Evolutionary conservation across 1,140 invertebrate species (phyloP), one percentile per base, ranked within the genome.

Genomic region (Pectinophora gossypiella): DNA sequence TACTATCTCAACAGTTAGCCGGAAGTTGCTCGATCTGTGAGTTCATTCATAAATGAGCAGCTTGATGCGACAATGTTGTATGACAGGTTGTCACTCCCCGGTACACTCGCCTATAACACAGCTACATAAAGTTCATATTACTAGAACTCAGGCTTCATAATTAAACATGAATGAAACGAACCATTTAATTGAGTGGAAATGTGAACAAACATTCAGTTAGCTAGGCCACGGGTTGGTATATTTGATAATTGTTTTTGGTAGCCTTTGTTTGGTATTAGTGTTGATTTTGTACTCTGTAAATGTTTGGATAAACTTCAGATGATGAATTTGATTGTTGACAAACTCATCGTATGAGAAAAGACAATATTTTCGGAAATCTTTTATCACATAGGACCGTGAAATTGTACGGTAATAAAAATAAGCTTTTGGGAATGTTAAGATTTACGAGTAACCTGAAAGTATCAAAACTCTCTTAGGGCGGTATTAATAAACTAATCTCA

Each of bases 1-100:
- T 85, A 87, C 84, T 87, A 87, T 85, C 84, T 81, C 77, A 78
- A 85, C 81, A 85, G 82, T 85, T 85, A 85, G 75, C 82, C 84
- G 82, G 84, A 87, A 87, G 81, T 76, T 73, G 71, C 76, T 78
- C 81, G 80, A 85, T 85, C 84, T 83, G 80, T 84, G 77, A 78
- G 77, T 87, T 85, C 84, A 87, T 87, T 87, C 84, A 87, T 87
- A 84, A 87, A 85, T 79, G 81, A 79, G 69, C 51, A 58, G 59
- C 69, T 76, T 64, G 68, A 50, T 56, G 68, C 74, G 72, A 81
- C 74, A 84, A 80, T 76, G 81, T 82, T 45, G 62, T 71, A 81
- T 76, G 60, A 73, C 68, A 68, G 51, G 58, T 64, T 67, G 67
- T 40, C 7, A 44, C 18, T 20, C 9, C 18, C 1, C 18, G 1